Base-by-base conservation (phyloP, 2,888 invertebrate genomes). In the Limnephilus rhombicus region DNA sequence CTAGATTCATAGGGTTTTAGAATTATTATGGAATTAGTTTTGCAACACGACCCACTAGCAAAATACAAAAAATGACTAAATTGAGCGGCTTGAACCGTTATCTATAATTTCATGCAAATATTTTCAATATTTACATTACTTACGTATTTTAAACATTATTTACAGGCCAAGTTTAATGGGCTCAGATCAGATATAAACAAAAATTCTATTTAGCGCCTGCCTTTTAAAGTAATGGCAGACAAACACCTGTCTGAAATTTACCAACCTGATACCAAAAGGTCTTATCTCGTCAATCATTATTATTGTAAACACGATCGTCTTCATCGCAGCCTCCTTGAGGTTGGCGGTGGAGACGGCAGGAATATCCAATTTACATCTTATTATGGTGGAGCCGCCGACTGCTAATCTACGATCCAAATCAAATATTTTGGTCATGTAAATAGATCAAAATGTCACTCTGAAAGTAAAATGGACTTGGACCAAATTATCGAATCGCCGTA, bases 291-390 rank as follows among this genome's bases (percentile, higher is more conserved):
- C 34, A 34, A 31, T 68, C 68, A 68, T 82, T 82, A 82, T 31
- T 82, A 34, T 82, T 31, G 82, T 12, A 82, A 82, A 82, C 82
- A 82, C 82, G 34, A 31, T 68, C 68, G 24, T 18, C 82, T 82
- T 34, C 31, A 82, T 82, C 13, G 29, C 82, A 34, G 34, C 18
- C 34, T 31, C 29, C 82, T 82, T 15, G 24, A 34, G 18, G 12
- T 18, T 18, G 15, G 34, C 31, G 13, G 82, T 15, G 12, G 31
- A 82, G 82, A 34, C 15, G 13, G 15, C 82, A 18, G 29, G 3
- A 34, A 34, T 34, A 82, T 82, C 82, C 34, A 82, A 82, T 31
- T 82, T 82, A 82, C 82, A 31, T 31, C 13, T 82, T 82, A 82
- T 68, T 68, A 68, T 68, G 82, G 31, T 82, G 13, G 18, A 34